Evolutionary conservation across 1,140 invertebrate genomes (phyloP), one percentile per base, ranked within the genome.

Genomic region (Cyclargus thomasi): DNA sequence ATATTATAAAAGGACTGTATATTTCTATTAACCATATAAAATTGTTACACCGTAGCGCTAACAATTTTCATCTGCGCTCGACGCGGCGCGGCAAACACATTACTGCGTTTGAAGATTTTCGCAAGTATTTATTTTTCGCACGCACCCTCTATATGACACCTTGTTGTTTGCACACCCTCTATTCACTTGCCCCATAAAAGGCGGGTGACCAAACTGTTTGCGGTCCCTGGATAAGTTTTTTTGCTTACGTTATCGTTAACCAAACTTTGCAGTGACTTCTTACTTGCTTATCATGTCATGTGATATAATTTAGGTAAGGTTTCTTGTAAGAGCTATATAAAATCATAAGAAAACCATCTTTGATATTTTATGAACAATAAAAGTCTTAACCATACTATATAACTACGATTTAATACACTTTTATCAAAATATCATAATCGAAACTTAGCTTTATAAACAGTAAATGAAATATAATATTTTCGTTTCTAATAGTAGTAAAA

Each of bases 61-160:
- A 55, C 53, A 55, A 57, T 20, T 21, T 59, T 59, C 20, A 20
- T 59, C 18, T 59, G 55, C 55, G 55, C 17, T 11, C 17, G 55
- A 59, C 55, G 20, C 55, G 55, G n/a, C 55, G 20, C 55, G 18
- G 55, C 20, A 59, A 18, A 59, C 55, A 55, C 53, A 59, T 21
- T 47, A 59, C 18, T 18, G 55, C 55, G 55, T 20, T 59, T 59
- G 18, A 59, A 59, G 55, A 59, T 59, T 59, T 59, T 59, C 55
- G 5, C 55, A 59, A 59, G 55, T 59, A 59, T 59, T 59, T 59
- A 59, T 59, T 59, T 59, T 59, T 59, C 55, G 18, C 55, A 59
- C 55, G 55, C 55, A 59, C 55, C 55, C 55, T 21, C 18, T 59
- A 59, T 59, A 59, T 59, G 55, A 59, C 55, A 59, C 55, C 55